Conservation (phyloP, 2,888 invertebrate species). For the Vannuccia rotundouncinata region DNA sequence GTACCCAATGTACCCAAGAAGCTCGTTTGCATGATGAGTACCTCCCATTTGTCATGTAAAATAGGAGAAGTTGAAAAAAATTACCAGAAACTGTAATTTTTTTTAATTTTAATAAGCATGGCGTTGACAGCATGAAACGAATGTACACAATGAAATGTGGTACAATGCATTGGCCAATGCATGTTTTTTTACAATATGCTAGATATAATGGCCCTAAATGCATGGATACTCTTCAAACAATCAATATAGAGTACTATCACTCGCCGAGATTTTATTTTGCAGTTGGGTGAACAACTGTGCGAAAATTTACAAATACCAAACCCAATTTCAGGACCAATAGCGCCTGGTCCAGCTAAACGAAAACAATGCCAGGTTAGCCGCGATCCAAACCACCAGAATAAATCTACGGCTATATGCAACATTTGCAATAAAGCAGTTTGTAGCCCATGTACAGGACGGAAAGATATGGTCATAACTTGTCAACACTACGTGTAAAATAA, state of each 20-base stretch:
- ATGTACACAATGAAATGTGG: conserved; percentile 6
- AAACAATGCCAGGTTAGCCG: not conserved
- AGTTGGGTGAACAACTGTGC: conserved; percentile 6
- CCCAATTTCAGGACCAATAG: not conserved
- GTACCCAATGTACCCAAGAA: not conserved
- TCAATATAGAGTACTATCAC: not conserved
- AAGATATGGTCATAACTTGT: not conserved
- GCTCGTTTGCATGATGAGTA: not conserved
- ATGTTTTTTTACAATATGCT: conserved; percentile 21
- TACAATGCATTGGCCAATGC: not conserved
- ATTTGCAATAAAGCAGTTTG: not conserved
- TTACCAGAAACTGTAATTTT: conserved; percentile 6
- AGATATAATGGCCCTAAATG: not conserved
- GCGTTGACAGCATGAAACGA: conserved; percentile 4
- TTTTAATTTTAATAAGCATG: not conserved
- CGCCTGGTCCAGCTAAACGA: not conserved
- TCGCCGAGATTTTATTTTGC: not conserved
- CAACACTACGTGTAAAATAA: not conserved
- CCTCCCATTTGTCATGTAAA: not conserved
- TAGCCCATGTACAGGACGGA: not conserved
- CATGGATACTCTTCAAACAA: conserved; percentile 2
- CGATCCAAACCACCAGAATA: not conserved
- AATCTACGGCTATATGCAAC: not conserved
- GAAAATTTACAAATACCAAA: not conserved
- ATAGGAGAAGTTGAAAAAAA: not conserved